Evolutionary conservation across 2,113 vertebrate species (phyloP).

Genomic region (Machaerirhynchus nigripectus): DNA sequence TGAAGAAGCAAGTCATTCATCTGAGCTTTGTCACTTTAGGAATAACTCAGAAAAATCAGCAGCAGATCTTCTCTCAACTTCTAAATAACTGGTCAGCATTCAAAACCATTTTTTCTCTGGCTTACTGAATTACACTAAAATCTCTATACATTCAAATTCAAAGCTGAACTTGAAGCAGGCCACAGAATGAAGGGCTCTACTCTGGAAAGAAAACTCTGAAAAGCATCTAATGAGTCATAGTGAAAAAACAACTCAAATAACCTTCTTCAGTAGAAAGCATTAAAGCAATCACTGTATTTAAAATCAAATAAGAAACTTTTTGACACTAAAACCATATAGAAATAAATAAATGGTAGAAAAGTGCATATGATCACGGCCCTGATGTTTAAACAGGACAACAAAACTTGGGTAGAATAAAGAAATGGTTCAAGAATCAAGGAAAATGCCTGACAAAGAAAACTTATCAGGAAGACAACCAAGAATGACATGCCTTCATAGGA

Average conservation of each 20-base stretch:
- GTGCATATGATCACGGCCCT: not conserved
- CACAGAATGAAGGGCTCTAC: not conserved
- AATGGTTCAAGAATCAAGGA: not conserved
- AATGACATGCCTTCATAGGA: not conserved
- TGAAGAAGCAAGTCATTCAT: not conserved
- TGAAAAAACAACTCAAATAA: not conserved
- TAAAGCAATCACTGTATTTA: not conserved
- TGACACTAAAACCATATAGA: not conserved
- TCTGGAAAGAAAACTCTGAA: not conserved
- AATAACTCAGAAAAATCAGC: not conserved
- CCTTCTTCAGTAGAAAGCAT: not conserved
- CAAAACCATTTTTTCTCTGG: not conserved
- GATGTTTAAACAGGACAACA: not conserved
- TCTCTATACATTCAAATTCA: not conserved
- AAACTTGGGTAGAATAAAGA: not conserved
- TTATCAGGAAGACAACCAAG: not conserved
- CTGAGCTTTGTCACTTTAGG: not conserved
- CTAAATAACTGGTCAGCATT: not conserved
- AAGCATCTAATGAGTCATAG: not conserved
- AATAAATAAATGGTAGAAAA: not conserved
- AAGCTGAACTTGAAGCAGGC: not conserved
- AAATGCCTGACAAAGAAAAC: not conserved
- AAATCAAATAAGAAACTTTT: not conserved
- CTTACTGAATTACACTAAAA: not conserved
- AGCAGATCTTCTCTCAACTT: not conserved